phyloP scores from a whole-genome alignment of 2,113 vertebrate genomes.

The Clupea harengus region DNA sequence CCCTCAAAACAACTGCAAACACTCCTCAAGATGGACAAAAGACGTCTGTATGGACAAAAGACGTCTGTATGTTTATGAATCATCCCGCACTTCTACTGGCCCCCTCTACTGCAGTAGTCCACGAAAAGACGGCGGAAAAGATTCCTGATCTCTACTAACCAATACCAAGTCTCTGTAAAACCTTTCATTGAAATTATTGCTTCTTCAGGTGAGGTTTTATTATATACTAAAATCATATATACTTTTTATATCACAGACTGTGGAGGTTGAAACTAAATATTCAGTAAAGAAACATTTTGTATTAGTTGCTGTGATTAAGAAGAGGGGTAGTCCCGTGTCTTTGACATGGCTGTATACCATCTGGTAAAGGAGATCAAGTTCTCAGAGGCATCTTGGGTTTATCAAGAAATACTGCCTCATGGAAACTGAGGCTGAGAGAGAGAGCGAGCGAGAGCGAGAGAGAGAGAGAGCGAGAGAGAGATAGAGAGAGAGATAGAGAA shows the following conservation, averaged over 20 bases:
- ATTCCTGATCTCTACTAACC: no score
- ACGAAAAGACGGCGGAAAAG: no score
- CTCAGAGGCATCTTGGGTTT: background rate
- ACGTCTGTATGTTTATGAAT: background rate
- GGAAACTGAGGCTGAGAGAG: background rate
- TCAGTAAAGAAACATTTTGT: background rate
- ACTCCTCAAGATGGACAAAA: background rate
- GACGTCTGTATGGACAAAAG: background rate
- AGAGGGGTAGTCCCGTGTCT: background rate
- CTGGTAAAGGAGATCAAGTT: background rate
- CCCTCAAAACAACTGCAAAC: background rate
- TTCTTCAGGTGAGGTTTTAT: no score
- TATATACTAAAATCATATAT: no score
- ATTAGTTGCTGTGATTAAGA: background rate
- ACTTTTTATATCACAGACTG: no score
- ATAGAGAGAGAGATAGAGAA: background rate
- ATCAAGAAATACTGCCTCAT: background rate
- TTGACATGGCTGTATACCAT: background rate
- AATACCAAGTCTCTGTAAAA: no score
- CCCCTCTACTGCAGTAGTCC: background rate
- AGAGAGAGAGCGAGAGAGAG: background rate
- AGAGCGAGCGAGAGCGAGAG: background rate
- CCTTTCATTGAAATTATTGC: no score
- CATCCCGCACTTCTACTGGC: background rate
- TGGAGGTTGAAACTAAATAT: no score